Evolutionary conservation across 2,888 invertebrate species (phyloP), one percentile per base, ranked within the genome.

Genomic region (Napeogenes inachia): DNA sequence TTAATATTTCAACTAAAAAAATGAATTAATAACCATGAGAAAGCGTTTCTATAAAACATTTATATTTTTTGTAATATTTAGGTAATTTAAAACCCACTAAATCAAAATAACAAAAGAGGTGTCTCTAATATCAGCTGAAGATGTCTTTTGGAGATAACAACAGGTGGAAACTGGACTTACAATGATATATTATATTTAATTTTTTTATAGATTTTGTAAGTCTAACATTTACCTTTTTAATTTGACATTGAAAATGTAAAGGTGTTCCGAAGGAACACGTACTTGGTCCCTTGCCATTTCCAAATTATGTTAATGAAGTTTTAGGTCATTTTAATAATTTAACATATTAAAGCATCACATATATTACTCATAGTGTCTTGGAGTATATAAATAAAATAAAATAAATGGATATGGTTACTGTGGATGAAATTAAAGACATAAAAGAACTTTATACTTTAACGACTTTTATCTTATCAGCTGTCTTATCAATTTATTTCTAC

Each of bases 81-180:
- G n/a, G 59, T 45, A 62, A 59, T 33, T 59, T 45, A 56, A 56
- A 54, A 50, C 59, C 59, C 45, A 45, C 45, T 30, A 56, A 59
- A 63, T 63, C 58, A 54, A 46, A 54, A 38, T 45, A 38, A 57
- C 54, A 58, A 61, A 61, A 61, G 54, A 30, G 47, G 50, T 50
- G 50, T 50, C 50, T 50, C 50, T 8, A 50, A 8, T 50, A 50
- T 50, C 50, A 50, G 50, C 21, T 50, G 30, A 30, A 47, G 60
- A 63, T 63, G 60, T 55, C 50, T 50, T 6, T 21, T 38, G 13
- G 10, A 57, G 60, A 63, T 60, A 60, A 56, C 4, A 57, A 55
- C 63, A 63, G 63, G 63, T 63, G 63, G 57, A 60, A 45, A 45
- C 53, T 45, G 35, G 33, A 46, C 50, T 42, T 45, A 42, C 35